Evolutionary conservation across 2,797 vertebrate genomes (phyloP).

Genomic region (Petrocephalus schoutedeni): DNA sequence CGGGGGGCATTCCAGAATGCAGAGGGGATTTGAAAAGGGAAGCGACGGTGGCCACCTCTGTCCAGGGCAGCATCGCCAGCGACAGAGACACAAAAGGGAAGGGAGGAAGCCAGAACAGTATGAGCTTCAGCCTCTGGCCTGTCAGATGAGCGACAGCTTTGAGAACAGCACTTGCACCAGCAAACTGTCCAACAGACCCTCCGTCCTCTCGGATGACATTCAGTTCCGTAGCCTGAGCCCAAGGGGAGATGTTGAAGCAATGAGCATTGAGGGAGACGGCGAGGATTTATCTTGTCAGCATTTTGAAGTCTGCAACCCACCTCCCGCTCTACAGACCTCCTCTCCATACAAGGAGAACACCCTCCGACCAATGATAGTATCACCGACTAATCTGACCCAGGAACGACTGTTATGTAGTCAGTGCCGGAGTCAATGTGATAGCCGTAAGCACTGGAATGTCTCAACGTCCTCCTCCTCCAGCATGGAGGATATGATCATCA

Average conservation of each 20-base stretch:
- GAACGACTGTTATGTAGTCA: conserved; percentile 61
- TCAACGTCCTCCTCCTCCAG: conserved; percentile 67
- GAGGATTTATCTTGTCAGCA: conserved; percentile 51
- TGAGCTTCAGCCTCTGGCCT: conserved; percentile 87
- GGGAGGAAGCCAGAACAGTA: conserved; percentile 77
- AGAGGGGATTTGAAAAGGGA: conserved; percentile 59
- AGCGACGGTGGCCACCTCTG: conserved; percentile 54
- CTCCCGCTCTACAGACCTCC: conserved; percentile 84
- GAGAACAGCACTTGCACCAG: conserved; percentile 98
- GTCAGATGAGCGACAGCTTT: conserved; percentile 91
- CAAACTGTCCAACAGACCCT: conserved; percentile 90
- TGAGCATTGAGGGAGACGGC: conserved; percentile 41
- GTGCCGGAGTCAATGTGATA: conserved; percentile 51
- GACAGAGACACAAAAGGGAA: conserved; percentile 46
- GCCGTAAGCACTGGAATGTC: conserved; percentile 54
- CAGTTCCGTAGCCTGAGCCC: conserved; percentile 70
- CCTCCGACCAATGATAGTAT: conserved; percentile 37
- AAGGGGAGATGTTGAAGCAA: conserved; percentile 50
- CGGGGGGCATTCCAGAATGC: conserved; percentile 48
- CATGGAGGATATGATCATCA: conserved; percentile 60
- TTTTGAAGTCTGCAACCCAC: conserved; percentile 47
- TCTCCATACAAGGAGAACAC: conserved; percentile 80
- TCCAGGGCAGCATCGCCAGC: conserved; percentile 58
- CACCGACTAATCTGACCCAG: conserved; percentile 42
- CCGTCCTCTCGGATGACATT: conserved; percentile 88